Conservation (phyloP, 2,888 invertebrate genomes). For the Clusia tigrina region DNA sequence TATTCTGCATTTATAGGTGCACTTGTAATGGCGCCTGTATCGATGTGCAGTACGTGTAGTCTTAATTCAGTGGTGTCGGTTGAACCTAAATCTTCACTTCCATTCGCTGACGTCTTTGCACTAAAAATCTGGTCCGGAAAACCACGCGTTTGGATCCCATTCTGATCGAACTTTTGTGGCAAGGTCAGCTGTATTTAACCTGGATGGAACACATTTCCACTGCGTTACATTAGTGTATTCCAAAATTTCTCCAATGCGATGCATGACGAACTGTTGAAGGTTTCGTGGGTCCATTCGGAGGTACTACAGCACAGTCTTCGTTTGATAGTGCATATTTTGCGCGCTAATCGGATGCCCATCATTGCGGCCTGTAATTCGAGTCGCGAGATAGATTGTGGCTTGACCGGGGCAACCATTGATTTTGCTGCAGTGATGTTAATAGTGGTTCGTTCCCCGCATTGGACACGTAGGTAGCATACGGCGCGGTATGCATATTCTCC, state of each 20-base stretch:
- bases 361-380: constrained; percentile 25
- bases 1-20: neutral
- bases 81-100: constrained; percentile 14
- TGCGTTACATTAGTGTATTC: neutral
- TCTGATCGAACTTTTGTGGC: constrained; percentile 11
- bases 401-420: constrained; percentile 13
- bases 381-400: constrained; percentile 1
- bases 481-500: constrained; percentile 16
- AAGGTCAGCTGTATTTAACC: no score
- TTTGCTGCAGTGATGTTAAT: constrained; percentile 15
- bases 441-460: neutral
- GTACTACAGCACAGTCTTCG: no score
- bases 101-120: neutral
- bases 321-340: no score
- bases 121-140: constrained; percentile 19
- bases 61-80: neutral
- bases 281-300: no score
- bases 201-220: no score
- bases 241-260: constrained; percentile 3
- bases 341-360: neutral
- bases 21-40: neutral
- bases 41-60: neutral
- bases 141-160: constrained; percentile 16
- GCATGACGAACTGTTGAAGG: constrained; percentile 2
- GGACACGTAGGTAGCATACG: constrained; percentile 14